Percentiles rank a stretch among this genome's conserved stretches.
These are phyloP conservation scores for Troilus luridus DNA, from an alignment of 2,888 invertebrate species.

Conservation along the genomic window DNA sequence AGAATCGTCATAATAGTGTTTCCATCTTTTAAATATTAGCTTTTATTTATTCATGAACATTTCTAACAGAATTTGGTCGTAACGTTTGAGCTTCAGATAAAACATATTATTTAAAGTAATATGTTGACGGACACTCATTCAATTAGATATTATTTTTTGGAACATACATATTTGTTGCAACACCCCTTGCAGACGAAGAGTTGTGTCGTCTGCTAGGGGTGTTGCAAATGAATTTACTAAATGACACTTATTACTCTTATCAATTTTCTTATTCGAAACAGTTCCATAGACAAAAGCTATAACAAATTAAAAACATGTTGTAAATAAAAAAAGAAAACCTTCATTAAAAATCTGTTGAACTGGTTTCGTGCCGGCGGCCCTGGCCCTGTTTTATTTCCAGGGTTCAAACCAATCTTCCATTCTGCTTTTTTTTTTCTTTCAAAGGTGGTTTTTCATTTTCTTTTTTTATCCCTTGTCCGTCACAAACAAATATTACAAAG, in stretches of 20 bases:
- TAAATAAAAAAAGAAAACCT: not conserved
- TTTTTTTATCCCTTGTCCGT: not conserved
- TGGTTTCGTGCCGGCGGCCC: not conserved
- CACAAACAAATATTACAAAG: constrained; percentile 2
- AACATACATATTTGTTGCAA: no score
- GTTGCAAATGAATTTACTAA: not conserved
- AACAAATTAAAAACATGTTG: not conserved
- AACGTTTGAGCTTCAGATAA: no score
- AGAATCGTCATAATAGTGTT: no score
- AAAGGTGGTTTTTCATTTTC: constrained; percentile 30
- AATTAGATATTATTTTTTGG: no score
- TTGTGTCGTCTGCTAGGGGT: no score
- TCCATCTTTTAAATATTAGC: no score
- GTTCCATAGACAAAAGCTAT: not conserved
- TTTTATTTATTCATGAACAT: no score
- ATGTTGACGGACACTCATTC: no score
- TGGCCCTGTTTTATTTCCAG: not conserved
- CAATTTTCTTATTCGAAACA: not conserved
- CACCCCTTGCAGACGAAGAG: no score
- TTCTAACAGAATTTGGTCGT: no score
- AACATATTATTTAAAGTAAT: no score
- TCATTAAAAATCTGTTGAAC: constrained; percentile 26
- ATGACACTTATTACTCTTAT: not conserved
- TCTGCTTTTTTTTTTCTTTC: not conserved
- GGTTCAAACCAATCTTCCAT: constrained; percentile 24